phyloP scores from a whole-genome alignment of 2,113 vertebrate species.

The Zosterops pallidus region DNA sequence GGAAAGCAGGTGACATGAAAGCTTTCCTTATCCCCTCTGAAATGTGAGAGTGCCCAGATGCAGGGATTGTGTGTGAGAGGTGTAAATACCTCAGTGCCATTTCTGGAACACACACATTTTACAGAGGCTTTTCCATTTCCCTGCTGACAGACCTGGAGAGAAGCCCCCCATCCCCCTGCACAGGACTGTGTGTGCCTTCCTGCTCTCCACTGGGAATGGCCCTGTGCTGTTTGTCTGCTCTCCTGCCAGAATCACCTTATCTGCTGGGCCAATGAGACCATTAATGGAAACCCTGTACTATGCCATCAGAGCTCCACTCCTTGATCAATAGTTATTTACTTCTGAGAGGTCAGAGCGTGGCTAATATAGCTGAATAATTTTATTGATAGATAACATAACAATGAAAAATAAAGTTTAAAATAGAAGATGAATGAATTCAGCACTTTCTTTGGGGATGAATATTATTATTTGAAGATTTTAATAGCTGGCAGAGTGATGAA shows the following conservation, averaged over 20 bases:
- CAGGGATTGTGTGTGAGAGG: background rate
- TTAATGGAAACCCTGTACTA: constrained; percentile 74
- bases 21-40: background rate
- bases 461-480: constrained; percentile 78
- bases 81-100: background rate
- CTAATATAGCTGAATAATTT: constrained; percentile 81
- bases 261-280: constrained; percentile 67
- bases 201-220: background rate
- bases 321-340: constrained; percentile 87
- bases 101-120: background rate
- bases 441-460: constrained; percentile 73
- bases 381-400: constrained; percentile 81
- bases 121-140: background rate
- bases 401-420: constrained; percentile 84
- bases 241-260: constrained; percentile 64
- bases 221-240: background rate
- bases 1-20: background rate
- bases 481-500: constrained; percentile 82
- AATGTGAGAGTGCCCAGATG: background rate
- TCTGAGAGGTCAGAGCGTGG: constrained; percentile 77
- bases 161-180: background rate
- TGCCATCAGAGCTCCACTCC: constrained; percentile 68
- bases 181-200: background rate
- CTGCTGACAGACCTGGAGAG: background rate
- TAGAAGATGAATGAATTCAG: constrained; percentile 76